Percentiles rank a stretch among this genome's conserved stretches.
These are phyloP conservation scores for Andrena haemorrhoa DNA, from an alignment of 2,888 invertebrate genomes.

Conservation along the genomic window DNA sequence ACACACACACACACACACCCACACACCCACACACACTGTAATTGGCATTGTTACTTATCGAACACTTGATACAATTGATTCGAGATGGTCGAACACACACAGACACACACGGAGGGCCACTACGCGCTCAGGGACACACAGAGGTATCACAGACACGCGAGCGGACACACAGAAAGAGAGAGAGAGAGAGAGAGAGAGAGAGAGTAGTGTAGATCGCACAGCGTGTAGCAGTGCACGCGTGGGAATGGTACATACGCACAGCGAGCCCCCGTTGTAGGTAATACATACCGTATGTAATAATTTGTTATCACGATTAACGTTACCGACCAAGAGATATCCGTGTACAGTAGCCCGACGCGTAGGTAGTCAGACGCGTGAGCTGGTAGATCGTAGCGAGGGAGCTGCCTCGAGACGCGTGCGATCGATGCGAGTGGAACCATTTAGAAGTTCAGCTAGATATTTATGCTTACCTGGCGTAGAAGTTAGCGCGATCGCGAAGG, in stretches of 20 bases:
- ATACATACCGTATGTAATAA: slow-evolving; percentile 26
- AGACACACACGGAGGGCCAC: background rate
- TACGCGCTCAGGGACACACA: slow-evolving; percentile 5
- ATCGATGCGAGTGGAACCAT: background rate
- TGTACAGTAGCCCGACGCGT: slow-evolving; percentile 52
- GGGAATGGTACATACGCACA: slow-evolving; percentile 56
- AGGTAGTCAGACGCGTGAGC: slow-evolving; percentile 11
- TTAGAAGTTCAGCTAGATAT: too few relatives aligned
- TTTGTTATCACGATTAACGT: slow-evolving; percentile 54
- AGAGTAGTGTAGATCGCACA: slow-evolving; percentile 34
- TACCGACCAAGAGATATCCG: slow-evolving; percentile 50
- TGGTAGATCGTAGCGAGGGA: slow-evolving; percentile 30
- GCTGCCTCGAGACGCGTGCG: slow-evolving; percentile 21
- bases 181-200: background rate
- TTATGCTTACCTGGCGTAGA: too few relatives aligned
- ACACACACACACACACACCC: slow-evolving; percentile 4
- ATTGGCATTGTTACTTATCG: background rate
- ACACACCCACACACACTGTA: background rate
- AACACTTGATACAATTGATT: background rate
- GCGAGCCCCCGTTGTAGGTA: slow-evolving; percentile 47
- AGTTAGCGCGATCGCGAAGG: too few relatives aligned
- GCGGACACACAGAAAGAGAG: background rate
- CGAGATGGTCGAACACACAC: background rate
- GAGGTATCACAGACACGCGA: background rate
- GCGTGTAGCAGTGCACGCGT: slow-evolving; percentile 55